Evolutionary conservation across 1,140 invertebrate genomes (phyloP).

Genomic region (Drosophila sp.): DNA sequence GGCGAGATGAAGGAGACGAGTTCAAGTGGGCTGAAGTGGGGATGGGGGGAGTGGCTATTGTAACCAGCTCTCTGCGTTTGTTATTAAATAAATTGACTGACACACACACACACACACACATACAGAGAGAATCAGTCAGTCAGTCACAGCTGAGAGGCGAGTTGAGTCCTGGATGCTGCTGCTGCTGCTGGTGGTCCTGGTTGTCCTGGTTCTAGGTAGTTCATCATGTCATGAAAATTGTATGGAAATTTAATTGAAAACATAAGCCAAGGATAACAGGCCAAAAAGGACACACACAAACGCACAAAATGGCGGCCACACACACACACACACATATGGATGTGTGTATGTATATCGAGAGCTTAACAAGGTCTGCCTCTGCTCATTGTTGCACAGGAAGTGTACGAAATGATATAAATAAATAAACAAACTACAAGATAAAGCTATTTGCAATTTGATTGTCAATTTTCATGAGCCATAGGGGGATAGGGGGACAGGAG

Average conservation of each 20-base stretch:
- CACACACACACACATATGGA: constrained; percentile 29
- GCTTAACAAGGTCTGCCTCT: constrained; percentile 62
- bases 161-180: constrained; percentile 32
- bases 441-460: constrained; percentile 81
- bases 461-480: constrained; percentile 73
- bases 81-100: constrained; percentile 82
- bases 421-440: constrained; percentile 81
- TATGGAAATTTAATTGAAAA: constrained; percentile 83
- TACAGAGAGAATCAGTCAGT: constrained; percentile 29
- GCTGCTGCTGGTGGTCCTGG: not conserved
- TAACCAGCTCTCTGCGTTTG: constrained; percentile 58
- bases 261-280: constrained; percentile 81
- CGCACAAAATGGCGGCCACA: constrained; percentile 51
- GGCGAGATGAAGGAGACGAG: constrained; percentile 2
- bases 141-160: constrained; percentile 46
- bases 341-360: constrained; percentile 4
- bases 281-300: constrained; percentile 66
- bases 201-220: constrained; percentile 67
- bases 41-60: constrained; percentile 18
- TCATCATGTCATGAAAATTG: constrained; percentile 82
- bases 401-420: constrained; percentile 80
- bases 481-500: not conserved
- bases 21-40: constrained; percentile 16
- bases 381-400: constrained; percentile 73
- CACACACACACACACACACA: constrained; percentile 40